A percentile compares a stretch with the other conserved stretches of the same genome.
Evolutionary conservation across 2,113 vertebrate genomes (phyloP).

Genomic region (Dolichallabes microphthalmus): DNA sequence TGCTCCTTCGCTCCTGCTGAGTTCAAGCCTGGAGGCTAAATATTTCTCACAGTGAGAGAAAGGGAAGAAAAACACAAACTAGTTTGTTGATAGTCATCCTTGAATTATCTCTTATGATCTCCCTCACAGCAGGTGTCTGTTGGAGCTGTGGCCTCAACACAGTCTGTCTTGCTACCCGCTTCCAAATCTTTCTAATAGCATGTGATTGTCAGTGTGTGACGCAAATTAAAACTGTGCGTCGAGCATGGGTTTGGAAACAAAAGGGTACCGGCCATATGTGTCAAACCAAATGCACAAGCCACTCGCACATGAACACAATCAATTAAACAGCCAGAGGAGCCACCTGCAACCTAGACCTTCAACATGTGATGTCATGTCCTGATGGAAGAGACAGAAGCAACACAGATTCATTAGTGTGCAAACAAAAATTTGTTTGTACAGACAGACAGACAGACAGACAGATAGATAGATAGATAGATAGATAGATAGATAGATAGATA

Average conservation of each 20-base stretch:
- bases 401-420: background rate
- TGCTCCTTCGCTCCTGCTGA: constrained; percentile 69
- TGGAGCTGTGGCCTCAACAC: constrained; percentile 41
- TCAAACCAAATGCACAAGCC: background rate
- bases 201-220: constrained; percentile 41
- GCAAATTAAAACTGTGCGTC: constrained; percentile 29
- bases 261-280: constrained; percentile 28
- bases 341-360: background rate
- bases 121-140: constrained; percentile 57
- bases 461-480: background rate
- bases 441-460: background rate
- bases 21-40: constrained; percentile 69
- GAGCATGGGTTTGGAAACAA: constrained; percentile 12
- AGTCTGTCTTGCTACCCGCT: constrained; percentile 18
- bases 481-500: background rate
- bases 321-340: background rate
- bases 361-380: background rate
- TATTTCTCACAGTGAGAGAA: constrained; percentile 63
- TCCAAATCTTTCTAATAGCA: constrained; percentile 22
- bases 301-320: background rate
- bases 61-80: constrained; percentile 59
- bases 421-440: background rate
- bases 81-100: constrained; percentile 48
- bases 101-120: constrained; percentile 66
- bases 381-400: background rate